Evolutionary conservation across 2,888 invertebrate genomes (phyloP).

Genomic region (Hypolimnas misippus): DNA sequence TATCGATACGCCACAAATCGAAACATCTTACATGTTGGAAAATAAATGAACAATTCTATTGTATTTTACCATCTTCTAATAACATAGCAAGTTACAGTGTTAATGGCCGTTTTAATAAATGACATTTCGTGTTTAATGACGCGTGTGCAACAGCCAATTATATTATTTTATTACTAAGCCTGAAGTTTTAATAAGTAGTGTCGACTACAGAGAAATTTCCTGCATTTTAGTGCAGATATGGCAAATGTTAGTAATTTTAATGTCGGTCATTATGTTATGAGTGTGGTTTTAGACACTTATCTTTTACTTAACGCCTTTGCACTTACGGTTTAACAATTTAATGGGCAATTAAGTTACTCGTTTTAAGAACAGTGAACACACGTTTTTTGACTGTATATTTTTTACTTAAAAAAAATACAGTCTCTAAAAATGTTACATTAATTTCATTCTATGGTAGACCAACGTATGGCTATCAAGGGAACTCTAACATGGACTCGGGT

Average conservation of each 20-base stretch:
- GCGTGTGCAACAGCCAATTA: neutral
- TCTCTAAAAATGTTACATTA: neutral
- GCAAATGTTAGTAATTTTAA: constrained; percentile 4
- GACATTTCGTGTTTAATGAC: neutral
- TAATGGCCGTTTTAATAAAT: constrained; percentile 1
- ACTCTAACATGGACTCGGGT: neutral
- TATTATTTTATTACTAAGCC: neutral
- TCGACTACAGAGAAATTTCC: neutral
- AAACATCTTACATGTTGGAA: too few species aligned
- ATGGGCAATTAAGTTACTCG: neutral
- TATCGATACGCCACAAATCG: too few species aligned
- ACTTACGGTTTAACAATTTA: neutral
- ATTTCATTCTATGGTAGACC: neutral
- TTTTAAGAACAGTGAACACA: neutral
- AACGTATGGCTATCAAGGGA: constrained; percentile 12
- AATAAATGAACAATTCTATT: neutral
- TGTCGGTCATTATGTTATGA: neutral
- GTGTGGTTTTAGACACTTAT: neutral
- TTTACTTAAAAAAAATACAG: too few species aligned
- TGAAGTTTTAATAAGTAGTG: neutral
- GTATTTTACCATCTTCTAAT: constrained; percentile 1
- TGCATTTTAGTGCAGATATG: neutral
- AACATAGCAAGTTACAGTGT: neutral
- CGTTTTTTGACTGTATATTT: neutral
- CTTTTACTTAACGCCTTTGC: constrained; percentile 5